Base-by-base conservation (phyloP, 2,113 vertebrate genomes). In the Cottus gobio region DNA sequence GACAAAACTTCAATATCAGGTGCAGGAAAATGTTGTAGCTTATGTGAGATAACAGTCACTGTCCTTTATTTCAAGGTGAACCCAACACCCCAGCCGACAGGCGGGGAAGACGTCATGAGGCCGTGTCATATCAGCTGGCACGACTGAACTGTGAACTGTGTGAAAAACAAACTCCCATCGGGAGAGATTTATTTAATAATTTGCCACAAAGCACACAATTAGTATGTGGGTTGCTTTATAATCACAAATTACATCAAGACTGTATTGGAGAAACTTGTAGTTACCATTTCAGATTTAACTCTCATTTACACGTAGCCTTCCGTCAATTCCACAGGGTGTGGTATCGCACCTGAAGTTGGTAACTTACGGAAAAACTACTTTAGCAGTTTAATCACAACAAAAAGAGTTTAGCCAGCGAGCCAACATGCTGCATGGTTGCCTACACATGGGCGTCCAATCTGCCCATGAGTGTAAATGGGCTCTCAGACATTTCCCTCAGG, bases 41-140 rank as follows among this genome's bases (percentile, higher is more conserved):
- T 2, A 50, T 42, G 34, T 81, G 24, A 46, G 61, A 64, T 12
- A 39, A 64, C 22, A 34, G 3, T 56, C 36, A 0, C 1, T 44
- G 77, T 60, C 54, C 69, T 78, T 58, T 4, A 22, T 57, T 67
- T 74, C 52, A 82, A 86, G 85, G 85, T 81, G 83, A 90, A 71
- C 34, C 78, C 22, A 44, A 48, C 78, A 70, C 71, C 36, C 70
- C 31, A 7, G 52, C 28, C 60, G 0, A 26, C 62, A 24, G 85
- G 84, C 68, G 22, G 58, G 28, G 26, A 13, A 4, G 48, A 26
- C 62, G 18, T 71, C 88, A 86, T 46, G 77, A 6, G 58, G 66
- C 69, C 8, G 64, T 84, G 83, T 76, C 57, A 67, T 44, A 71
- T 82, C 48, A 18, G 75, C 68, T 64, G 77, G 75, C 74, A 63